phyloP scores from a whole-genome alignment of 2,797 vertebrate species.

The Xerus rutilus region DNA sequence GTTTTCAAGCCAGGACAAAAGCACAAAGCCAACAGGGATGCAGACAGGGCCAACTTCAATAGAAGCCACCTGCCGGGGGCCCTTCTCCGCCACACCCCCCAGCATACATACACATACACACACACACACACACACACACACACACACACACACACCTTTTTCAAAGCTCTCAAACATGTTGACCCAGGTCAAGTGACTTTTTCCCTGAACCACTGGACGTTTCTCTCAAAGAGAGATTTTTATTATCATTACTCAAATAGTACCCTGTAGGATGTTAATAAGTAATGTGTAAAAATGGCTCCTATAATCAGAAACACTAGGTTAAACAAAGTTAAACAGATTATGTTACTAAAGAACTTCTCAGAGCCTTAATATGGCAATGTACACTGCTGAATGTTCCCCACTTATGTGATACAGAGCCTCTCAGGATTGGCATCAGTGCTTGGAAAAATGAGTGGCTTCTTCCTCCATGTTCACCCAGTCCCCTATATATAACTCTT shows the following conservation, averaged over 20 bases:
- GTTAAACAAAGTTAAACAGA: background rate
- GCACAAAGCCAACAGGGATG: constrained; percentile 85
- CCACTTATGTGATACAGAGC: background rate
- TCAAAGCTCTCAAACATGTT: background rate
- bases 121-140: background rate
- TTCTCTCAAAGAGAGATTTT: background rate
- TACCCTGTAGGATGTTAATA: background rate
- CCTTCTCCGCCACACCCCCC: constrained; percentile 61
- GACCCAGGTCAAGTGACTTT: constrained; percentile 32
- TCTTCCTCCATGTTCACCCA: background rate
- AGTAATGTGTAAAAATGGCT: background rate
- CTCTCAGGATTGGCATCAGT: background rate
- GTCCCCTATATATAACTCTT: background rate
- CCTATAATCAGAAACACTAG: background rate
- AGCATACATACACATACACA: background rate
- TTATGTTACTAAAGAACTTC: constrained; percentile 29
- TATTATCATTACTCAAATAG: background rate
- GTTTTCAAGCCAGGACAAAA: constrained; percentile 88
- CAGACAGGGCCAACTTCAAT: constrained; percentile 79
- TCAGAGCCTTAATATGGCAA: background rate
- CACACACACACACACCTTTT: background rate
- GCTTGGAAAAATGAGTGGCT: background rate
- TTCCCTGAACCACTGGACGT: constrained; percentile 7
- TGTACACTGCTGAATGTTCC: background rate
- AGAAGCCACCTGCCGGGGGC: constrained; percentile 87